Base-by-base conservation (phyloP, 2,888 invertebrate species). In the Pomacea canaliculata region DNA sequence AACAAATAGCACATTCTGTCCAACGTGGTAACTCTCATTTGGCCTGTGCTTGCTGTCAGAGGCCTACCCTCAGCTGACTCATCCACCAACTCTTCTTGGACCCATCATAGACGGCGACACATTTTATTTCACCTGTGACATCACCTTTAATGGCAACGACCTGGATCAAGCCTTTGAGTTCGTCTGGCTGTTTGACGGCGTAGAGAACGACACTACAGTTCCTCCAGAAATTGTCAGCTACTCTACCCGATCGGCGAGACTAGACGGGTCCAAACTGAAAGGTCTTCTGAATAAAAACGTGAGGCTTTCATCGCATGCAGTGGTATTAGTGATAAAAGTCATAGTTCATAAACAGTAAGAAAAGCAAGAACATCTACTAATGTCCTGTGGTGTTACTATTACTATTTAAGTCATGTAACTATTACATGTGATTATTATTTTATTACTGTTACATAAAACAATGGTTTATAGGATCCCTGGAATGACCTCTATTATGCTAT, bases 151-250 rank as follows among this genome's bases (percentile, higher is more conserved):
- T 9, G 1, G 18, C 9, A 66, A 56, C 18, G 72, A 67, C 67
- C 70, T 72, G 1, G 70, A 69, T 60, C 76, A 69, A 46, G 56
- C 51, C 18, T 70, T 76, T 48, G 78, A 78, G 56, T 72, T 78
- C 37, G 27, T 70, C 66, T 78, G 76, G 78, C 66, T 73, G 10
- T 78, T 78, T 51, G 76, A 76, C 66, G 76, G 76, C n/a, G 56
- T 76, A 37, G 69, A 68, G 7, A 72, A 78, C 60, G 18, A 70
- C 60, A 27, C n/a, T n/a, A 46, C 73, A 12, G 66, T 70, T 1
- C 19, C 69, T 37, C 68, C 73, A 18, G n/a, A n/a, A n/a, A n/a
- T n/a, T n/a, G n/a, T n/a, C n/a, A n/a, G n/a, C n/a, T n/a, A n/a
- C n/a, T n/a, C n/a, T n/a, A 13, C 56, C 23, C 51, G 70, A 46